Conservation (phyloP, 2,113 vertebrate species). For the Stomatorhinus ivindoensis region DNA sequence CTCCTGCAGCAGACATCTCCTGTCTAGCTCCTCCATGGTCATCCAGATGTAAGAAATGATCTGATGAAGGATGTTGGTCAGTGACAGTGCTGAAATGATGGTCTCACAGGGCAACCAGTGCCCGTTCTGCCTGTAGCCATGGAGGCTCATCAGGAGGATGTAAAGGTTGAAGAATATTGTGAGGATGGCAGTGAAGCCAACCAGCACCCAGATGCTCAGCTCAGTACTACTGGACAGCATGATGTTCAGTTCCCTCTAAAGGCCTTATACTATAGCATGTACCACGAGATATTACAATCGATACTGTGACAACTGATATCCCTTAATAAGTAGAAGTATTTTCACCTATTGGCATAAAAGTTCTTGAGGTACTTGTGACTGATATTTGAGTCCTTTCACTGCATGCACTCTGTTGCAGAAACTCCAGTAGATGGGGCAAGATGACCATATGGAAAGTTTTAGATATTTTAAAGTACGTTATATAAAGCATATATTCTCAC, state of each 20-base stretch:
- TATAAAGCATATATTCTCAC: background rate
- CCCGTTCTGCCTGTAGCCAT: constrained; percentile 42
- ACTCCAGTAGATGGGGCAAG: background rate
- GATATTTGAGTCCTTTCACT: background rate
- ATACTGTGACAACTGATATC: background rate
- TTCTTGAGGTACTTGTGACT: background rate
- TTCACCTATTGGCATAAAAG: background rate
- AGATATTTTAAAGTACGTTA: background rate
- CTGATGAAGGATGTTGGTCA: constrained; percentile 44
- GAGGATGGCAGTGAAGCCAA: constrained; percentile 39
- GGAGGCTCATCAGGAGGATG: constrained; percentile 50
- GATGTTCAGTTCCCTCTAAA: background rate
- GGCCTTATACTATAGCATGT: background rate
- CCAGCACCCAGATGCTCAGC: constrained; percentile 46
- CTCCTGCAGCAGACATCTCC: constrained; percentile 25
- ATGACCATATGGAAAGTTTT: background rate
- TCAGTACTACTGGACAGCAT: constrained; percentile 34
- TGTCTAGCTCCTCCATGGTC: constrained; percentile 51
- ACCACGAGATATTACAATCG: background rate
- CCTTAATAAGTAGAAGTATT: background rate
- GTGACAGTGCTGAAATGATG: constrained; percentile 49
- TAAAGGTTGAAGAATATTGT: constrained; percentile 58
- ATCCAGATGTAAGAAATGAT: constrained; percentile 53
- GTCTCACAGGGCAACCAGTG: constrained; percentile 50
- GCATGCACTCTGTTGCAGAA: background rate